phyloP scores from a whole-genome alignment of 1,140 invertebrate species.

The Vollenhovia emeryi region DNA sequence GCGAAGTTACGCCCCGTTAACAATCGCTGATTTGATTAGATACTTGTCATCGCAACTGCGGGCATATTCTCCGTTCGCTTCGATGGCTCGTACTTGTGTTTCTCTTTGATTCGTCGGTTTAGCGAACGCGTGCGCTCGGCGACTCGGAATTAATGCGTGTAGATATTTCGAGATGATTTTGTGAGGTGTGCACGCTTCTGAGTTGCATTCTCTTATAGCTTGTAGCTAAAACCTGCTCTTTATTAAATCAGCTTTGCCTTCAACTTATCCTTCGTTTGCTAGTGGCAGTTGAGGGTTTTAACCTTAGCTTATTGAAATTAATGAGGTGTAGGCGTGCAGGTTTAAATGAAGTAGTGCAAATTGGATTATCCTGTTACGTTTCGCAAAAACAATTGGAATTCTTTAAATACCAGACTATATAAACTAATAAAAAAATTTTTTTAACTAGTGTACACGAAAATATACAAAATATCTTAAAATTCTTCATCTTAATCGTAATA shows the following conservation, averaged over 20 bases:
- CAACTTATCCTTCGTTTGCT: background rate
- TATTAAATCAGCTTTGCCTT: background rate
- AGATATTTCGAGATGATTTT: slow-evolving; percentile 1
- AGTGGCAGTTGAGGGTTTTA: slow-evolving; percentile 9
- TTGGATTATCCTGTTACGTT: background rate
- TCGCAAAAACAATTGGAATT: background rate
- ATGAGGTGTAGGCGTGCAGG: background rate
- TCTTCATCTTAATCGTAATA: background rate
- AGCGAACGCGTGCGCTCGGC: background rate
- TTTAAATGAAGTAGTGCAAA: background rate
- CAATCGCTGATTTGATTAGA: slow-evolving; percentile 33
- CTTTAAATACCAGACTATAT: too few species aligned
- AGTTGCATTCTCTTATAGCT: background rate
- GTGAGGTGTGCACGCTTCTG: background rate
- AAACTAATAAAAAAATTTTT: too few species aligned
- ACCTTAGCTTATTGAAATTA: background rate
- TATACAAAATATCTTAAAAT: background rate
- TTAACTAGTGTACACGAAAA: too few species aligned
- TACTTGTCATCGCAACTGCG: slow-evolving; percentile 11
- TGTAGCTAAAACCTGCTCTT: slow-evolving; percentile 19
- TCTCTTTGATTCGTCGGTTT: slow-evolving; percentile 48
- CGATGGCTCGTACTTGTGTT: slow-evolving; percentile 11
- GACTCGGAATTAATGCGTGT: slow-evolving; percentile 10
- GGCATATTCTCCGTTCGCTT: slow-evolving; percentile 33
- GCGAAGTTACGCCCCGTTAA: slow-evolving; percentile 1